Evolutionary conservation across 2,797 vertebrate species (phyloP).

Genomic region (Staurois parvus): DNA sequence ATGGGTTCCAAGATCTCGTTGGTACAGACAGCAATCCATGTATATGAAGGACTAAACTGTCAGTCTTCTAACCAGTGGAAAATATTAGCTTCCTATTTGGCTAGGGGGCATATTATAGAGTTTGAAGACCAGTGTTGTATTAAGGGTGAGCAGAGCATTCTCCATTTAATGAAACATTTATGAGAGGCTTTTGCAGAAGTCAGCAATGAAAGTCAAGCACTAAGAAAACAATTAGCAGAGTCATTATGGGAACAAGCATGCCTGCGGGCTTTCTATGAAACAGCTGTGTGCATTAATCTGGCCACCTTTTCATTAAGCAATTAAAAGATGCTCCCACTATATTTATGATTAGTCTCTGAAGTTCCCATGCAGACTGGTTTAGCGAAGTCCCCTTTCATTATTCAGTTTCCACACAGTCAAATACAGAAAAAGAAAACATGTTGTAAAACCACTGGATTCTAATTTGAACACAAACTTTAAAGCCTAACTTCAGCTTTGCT

Average conservation of each 20-base stretch:
- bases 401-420: too few species aligned
- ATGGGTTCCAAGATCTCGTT: too few species aligned
- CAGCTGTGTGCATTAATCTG: conserved; percentile 5
- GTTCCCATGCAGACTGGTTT: not conserved
- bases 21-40: too few species aligned
- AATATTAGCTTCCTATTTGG: too few species aligned
- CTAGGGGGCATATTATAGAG: not conserved
- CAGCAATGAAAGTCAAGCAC: conserved; percentile 54
- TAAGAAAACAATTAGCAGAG: conserved; percentile 41
- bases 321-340: conserved; percentile 24
- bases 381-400: not conserved
- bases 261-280: conserved; percentile 19
- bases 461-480: too few species aligned
- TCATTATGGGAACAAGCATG: conserved; percentile 44
- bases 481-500: too few species aligned
- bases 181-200: conserved; percentile 45
- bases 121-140: not conserved
- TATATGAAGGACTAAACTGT: too few species aligned
- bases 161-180: conserved; percentile 54
- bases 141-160: not conserved
- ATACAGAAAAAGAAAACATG: too few species aligned
- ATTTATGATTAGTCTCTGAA: conserved; percentile 18
- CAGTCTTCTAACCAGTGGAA: too few species aligned
- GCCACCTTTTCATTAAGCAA: conserved; percentile 33
- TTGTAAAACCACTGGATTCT: too few species aligned